Evolutionary conservation across 1,140 invertebrate genomes (phyloP), one percentile per base, ranked within the genome.

Genomic region (Drosophila sulfurigaster): DNA sequence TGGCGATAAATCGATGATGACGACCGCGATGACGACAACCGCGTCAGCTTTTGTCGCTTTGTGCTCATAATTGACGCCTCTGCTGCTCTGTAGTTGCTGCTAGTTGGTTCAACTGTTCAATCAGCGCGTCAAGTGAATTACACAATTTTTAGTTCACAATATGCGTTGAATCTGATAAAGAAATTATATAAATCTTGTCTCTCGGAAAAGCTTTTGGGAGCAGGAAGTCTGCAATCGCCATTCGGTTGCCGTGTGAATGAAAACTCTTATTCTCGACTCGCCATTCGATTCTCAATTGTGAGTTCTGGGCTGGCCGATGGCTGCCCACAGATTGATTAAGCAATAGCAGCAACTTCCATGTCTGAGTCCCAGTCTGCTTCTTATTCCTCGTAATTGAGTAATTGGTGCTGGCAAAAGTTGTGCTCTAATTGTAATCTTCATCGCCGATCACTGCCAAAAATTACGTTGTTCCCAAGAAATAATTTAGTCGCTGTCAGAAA

Each of bases 131-230:
- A 69, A 76, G 76, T 63, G 81, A 83, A 83, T 79, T 82, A 82
- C 68, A 77, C 76, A 79, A 87, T 82, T 87, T 83, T 41, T 66
- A 71, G 10, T 5, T 65, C 77, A 87, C 82, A 87, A 82, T 79
- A 68, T 54, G 48, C 63, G 45, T 45, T 72, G 35, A 69, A 83
- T 83, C 82, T 82, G 82, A 87, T 87, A 82, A 87, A 64, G 68
- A 87, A 87, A 87, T 87, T 87, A 87, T 82, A 87, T 87, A 87
- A 87, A 87, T 79, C 87, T 75, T 81, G 69, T 73, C 56, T 65
- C 56, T 82, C 65, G 75, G 75, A 86, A 79, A 71, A 81, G 78
- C 70, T 75, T 60, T 74, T 49, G n/a, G 43, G 63, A 78, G 59
- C 71, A 87, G 82, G 82, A 87, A 87, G 82, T 87, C 76, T 63